A percentile compares a stretch with the other conserved stretches of the same genome.
Conservation (phyloP, 2,113 vertebrate species). For the Chloropsis cyanopogon region DNA sequence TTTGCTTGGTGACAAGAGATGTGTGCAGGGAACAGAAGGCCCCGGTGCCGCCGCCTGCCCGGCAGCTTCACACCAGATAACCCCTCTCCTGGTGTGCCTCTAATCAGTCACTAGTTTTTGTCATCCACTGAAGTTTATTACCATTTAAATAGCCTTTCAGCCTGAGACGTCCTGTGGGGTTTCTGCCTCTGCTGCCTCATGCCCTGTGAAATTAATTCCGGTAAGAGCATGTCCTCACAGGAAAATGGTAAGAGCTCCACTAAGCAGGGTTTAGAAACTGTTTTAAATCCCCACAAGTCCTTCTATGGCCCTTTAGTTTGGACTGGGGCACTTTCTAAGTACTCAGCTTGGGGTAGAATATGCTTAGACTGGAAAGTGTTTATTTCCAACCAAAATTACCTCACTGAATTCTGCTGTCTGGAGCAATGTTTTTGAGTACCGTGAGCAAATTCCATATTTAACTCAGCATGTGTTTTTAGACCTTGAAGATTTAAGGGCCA, state of each 20-base stretch:
- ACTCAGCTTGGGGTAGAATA: background rate
- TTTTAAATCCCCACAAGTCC: background rate
- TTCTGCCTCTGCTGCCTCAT: background rate
- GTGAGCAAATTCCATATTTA: background rate
- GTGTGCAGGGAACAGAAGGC: background rate
- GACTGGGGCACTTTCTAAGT: background rate
- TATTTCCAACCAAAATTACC: background rate
- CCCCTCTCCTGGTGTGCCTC: background rate
- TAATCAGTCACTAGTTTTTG: background rate
- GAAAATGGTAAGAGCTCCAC: background rate
- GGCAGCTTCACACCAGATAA: background rate
- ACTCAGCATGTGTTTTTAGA: background rate
- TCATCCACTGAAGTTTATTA: slow-evolving; percentile 24
- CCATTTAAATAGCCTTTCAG: slow-evolving; percentile 51
- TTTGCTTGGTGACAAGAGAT: background rate
- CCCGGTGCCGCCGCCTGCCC: rapidly evolving
- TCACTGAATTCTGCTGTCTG: background rate
- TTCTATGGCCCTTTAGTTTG: background rate
- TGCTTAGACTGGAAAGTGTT: background rate
- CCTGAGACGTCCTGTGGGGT: background rate
- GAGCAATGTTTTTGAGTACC: background rate
- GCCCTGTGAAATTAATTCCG: background rate
- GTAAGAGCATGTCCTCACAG: background rate
- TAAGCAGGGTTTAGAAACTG: background rate
- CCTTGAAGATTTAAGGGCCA: background rate